Conservation (phyloP, 2,797 vertebrate species). For the Ispidina picta region DNA sequence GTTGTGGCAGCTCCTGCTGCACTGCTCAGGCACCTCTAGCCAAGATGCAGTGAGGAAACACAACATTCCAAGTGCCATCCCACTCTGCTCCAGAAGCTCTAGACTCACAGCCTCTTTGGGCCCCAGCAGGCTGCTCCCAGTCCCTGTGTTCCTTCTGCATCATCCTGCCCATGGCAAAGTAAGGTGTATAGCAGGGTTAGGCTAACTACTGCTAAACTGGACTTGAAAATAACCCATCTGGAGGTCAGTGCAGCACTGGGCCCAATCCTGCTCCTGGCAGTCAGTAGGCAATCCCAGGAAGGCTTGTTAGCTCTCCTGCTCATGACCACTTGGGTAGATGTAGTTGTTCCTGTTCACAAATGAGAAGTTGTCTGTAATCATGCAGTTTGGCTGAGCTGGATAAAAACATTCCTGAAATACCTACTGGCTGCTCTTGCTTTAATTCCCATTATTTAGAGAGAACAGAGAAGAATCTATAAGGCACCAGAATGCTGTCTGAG, state of each 20-base stretch:
- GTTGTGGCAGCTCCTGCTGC: rapidly evolving
- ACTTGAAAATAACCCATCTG: background rate
- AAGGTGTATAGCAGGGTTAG: background rate
- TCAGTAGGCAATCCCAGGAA: background rate
- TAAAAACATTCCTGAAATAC: background rate
- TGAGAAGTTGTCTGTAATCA: background rate
- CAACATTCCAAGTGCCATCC: background rate
- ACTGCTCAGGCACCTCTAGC: background rate
- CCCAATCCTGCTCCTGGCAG: background rate
- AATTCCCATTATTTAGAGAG: background rate
- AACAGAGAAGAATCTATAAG: background rate
- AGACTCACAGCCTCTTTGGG: background rate
- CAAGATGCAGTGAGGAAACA: background rate
- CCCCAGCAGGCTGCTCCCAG: background rate
- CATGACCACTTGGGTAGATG: background rate
- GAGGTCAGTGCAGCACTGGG: background rate
- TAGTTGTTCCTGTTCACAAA: background rate
- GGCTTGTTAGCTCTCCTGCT: background rate
- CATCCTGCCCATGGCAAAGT: background rate
- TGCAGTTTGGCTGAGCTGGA: background rate
- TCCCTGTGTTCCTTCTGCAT: background rate
- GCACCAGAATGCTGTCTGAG: background rate
- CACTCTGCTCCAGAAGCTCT: background rate
- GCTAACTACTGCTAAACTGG: background rate
- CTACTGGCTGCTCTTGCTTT: background rate